Percentiles rank a stretch among this genome's conserved stretches.
Evolutionary conservation across 2,888 invertebrate genomes (phyloP).

Genomic region (Oxystoma pomonae): DNA sequence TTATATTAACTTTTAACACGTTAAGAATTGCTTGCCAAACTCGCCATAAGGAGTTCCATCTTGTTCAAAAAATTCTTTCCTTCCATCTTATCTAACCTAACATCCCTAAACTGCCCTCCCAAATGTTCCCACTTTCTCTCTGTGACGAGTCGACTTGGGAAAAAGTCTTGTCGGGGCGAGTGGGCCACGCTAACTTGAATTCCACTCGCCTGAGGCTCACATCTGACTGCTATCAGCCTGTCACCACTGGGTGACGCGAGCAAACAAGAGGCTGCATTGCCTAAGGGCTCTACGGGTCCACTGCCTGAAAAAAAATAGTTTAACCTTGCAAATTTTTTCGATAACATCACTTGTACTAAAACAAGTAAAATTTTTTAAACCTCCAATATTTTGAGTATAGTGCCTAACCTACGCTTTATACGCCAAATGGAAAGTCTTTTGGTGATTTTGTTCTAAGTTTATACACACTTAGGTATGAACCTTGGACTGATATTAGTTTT

Average conservation of each 20-base stretch:
- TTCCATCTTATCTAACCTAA: constrained; percentile 89
- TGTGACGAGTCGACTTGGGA: constrained; percentile 80
- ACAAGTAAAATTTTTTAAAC: no score
- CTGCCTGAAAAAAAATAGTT: constrained; percentile 29
- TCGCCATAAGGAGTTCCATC: constrained; percentile 94
- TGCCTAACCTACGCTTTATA: no score
- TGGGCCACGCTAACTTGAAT: constrained; percentile 88
- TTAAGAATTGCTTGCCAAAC: constrained; percentile 69
- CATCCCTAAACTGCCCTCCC: constrained; percentile 88
- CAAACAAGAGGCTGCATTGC: constrained; percentile 89
- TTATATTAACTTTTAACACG: not conserved
- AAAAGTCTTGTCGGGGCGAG: constrained; percentile 83
- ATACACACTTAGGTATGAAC: no score
- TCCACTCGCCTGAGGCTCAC: constrained; percentile 77
- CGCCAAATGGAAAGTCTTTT: no score
- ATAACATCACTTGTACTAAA: no score
- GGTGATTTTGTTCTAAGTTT: no score
- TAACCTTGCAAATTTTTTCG: not conserved
- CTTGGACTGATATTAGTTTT: no score
- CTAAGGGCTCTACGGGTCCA: constrained; percentile 86
- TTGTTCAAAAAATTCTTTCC: constrained; percentile 95
- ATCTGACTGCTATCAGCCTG: constrained; percentile 84
- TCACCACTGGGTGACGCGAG: constrained; percentile 85
- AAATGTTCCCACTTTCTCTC: constrained; percentile 92
- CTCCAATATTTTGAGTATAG: no score